Base-by-base conservation (phyloP, 2,888 invertebrate genomes). In the Petrophora chlorosata region DNA sequence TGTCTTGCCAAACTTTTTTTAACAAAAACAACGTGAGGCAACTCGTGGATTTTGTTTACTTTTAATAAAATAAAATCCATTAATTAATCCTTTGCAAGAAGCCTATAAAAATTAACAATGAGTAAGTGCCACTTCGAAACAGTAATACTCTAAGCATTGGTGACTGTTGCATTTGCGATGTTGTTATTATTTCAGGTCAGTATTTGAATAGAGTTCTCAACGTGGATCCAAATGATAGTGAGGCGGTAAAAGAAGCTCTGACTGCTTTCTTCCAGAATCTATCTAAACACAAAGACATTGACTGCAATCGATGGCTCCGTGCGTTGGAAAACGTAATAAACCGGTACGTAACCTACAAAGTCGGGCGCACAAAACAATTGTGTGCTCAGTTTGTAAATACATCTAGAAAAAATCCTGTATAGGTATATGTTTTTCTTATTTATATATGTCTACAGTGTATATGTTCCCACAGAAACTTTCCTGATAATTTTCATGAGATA, bases 211-310 rank as follows among this genome's bases (percentile, higher is more conserved):
- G 74, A 73, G 61, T 89, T 47, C 75, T 69, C 8, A 76, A 79
- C 14, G 75, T 88, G 33, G 84, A 89, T 57, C 73, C 79, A 1
- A 83, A 78, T 46, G 76, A 90, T 53, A 81, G 76, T 47, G 88
- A 89, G 14, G 80, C 79, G 7, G 76, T 87, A 2, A 89, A 89
- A 53, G 84, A 85, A 42, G 72, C 65, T 1, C 51, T 89, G 2
- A 61, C 74, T 29, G 30, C 61, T 0, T 88, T 84, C 57, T 81
- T 88, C 44, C 80, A 76, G 46, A 82, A 75, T 51, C 57, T 87
- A 45, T 26, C 59, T 0, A 86, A 83, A 56, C 66, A 79, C 36
- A 70, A 69, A 13, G 70, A 73, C 17, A 40, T 53, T 3, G 76
- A 78, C 45, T 63, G 70, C 33, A 71, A 65, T 41, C 62, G 56